Evolutionary conservation across 2,797 vertebrate genomes (phyloP).

Genomic region (Notolabrus celidotus): DNA sequence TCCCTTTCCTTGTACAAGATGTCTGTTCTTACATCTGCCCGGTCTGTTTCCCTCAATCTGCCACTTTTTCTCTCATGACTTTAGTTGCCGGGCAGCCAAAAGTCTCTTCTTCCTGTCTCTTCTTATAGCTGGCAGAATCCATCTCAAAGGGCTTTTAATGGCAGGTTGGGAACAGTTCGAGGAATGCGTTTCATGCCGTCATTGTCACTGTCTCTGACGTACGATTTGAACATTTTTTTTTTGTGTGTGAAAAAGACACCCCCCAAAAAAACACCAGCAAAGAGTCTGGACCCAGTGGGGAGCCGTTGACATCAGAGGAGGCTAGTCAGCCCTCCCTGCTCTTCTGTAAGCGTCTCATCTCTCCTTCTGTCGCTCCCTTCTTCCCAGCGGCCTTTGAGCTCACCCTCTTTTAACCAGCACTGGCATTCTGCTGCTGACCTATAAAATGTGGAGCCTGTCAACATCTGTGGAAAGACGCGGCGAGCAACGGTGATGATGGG

Average conservation of each 20-base stretch:
- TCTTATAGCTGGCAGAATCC: constrained; percentile 34
- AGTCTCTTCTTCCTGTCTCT: constrained; percentile 1
- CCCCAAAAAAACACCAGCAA: constrained; percentile 14
- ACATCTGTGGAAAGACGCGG: constrained; percentile 73
- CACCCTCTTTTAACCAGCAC: constrained; percentile 56
- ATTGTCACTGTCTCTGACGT: constrained; percentile 53
- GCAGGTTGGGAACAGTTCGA: constrained; percentile 68
- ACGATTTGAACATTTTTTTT: constrained; percentile 52
- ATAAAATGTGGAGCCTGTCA: constrained; percentile 76
- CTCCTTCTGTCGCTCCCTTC: constrained; percentile 50
- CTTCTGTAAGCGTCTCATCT: constrained; percentile 63
- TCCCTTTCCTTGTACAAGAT: background rate
- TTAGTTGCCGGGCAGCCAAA: constrained; percentile 43
- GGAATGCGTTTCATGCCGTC: constrained; percentile 63
- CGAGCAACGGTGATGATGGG: constrained; percentile 64
- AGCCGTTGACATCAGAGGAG: constrained; percentile 64
- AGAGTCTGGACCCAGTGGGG: constrained; percentile 37
- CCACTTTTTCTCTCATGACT: background rate
- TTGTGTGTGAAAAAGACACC: constrained; percentile 21
- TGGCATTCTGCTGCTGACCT: constrained; percentile 70
- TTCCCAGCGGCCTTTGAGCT: constrained; percentile 68
- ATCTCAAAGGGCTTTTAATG: constrained; percentile 73
- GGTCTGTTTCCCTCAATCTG: background rate
- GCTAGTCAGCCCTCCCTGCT: constrained; percentile 44
- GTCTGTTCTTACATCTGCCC: constrained; percentile 1